Evolutionary conservation across 2,113 vertebrate genomes (phyloP).

Genomic region (Seriola quinqueradiata): DNA sequence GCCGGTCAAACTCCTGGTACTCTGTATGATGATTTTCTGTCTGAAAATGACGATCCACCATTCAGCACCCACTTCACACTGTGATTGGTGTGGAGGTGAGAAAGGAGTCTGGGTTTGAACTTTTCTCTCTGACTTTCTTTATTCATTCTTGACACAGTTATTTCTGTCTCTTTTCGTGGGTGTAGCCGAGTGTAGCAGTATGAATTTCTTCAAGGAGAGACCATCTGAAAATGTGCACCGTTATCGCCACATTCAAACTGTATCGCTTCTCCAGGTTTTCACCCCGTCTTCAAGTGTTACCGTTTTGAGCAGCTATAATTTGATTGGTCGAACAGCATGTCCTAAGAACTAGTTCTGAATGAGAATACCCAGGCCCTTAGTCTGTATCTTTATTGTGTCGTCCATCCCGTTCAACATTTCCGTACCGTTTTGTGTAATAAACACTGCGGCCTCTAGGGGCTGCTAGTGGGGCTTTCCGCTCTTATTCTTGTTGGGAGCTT

Average conservation of each 20-base stretch:
- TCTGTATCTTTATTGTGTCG: not conserved
- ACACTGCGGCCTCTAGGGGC: slow-evolving; percentile 32
- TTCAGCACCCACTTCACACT: no score
- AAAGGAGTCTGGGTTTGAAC: no score
- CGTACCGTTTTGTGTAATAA: slow-evolving; percentile 18
- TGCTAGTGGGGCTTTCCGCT: slow-evolving; percentile 15
- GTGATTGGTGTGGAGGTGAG: no score
- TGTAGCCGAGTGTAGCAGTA: not conserved
- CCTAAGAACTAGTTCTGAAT: not conserved
- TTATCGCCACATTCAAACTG: not conserved
- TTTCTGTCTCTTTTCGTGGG: not conserved
- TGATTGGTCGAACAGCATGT: not conserved
- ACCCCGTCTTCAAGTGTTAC: not conserved
- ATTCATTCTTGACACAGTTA: not conserved
- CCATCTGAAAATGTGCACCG: not conserved
- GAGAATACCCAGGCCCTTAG: not conserved
- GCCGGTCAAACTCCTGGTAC: no score
- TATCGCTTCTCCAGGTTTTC: not conserved
- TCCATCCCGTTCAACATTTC: not conserved
- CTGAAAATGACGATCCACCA: no score
- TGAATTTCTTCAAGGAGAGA: not conserved
- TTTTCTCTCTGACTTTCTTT: not conserved
- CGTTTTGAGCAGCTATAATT: not conserved
- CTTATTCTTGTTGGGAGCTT: slow-evolving; percentile 19
- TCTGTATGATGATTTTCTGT: no score